Evolutionary conservation across 2,888 invertebrate species (phyloP), one percentile per base, ranked within the genome.

Genomic region (Andrena camellia): DNA sequence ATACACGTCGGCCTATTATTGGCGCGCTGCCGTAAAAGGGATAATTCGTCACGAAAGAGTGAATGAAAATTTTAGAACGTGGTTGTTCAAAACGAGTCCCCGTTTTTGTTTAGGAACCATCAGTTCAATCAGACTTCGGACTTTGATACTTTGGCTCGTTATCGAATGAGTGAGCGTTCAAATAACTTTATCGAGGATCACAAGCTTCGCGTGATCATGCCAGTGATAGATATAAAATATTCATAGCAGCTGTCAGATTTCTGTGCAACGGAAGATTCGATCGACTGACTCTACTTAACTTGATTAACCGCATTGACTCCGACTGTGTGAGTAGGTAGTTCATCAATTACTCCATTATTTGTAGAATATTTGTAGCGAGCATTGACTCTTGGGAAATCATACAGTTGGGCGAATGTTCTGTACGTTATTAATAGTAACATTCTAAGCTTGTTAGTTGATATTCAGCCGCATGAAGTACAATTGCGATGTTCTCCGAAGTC

Each of bases 201-300:
- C 17, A 10, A 10, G n/a, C 0, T 50, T 77, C 60, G 23, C 26
- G 48, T 13, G 10, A 2, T 26, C 23, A 4, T 4, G 10, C 1
- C 3, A 29, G 2, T 10, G 59, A 35, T 77, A 29, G 59, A 29
- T 77, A 35, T 77, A 20, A 66, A 66, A 66, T 60, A 66, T 71
- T 77, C 29, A 35, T 2, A 7, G 26, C 17, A 4, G 3, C 2
- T n/a, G 72, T 17, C 3, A 0, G 4, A 13, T 13, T 35, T 26
- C 5, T 6, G 20, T 17, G 8, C 4, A 7, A 17, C 23, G 42
- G 54, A 23, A 63, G 42, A 63, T 69, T 69, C 63, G 42, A 42
- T 69, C 23, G 23, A 13, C 7, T 8, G 13, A 6, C 26, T 4
- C 13, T 7, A 3, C 50, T 3, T 68, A 69, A 42, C 42, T 69